phyloP scores from a whole-genome alignment of 2,113 vertebrate genomes.

The Okapia johnstoni region DNA sequence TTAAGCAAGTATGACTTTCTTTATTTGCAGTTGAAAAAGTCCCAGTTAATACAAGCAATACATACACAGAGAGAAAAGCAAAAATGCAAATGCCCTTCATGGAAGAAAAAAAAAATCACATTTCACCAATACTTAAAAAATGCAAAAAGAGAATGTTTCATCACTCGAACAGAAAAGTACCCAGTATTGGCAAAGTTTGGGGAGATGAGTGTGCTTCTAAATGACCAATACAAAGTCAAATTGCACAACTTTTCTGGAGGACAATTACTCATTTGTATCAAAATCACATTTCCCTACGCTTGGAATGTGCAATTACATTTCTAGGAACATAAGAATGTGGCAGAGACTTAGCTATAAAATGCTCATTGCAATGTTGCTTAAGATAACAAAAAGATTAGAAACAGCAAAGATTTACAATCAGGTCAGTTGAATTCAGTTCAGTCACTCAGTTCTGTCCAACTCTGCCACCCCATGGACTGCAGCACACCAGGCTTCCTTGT shows the following conservation, averaged over 20 bases:
- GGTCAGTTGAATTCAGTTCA: background rate
- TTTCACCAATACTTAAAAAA: background rate
- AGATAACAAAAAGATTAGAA: background rate
- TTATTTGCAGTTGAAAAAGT: background rate
- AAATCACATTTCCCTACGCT: accelerated
- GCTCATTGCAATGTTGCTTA: background rate
- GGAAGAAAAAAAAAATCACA: background rate
- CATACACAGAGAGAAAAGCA: background rate
- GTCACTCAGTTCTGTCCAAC: background rate
- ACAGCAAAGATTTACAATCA: background rate
- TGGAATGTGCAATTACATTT: background rate
- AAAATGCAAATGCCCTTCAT: background rate
- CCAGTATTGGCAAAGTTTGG: background rate
- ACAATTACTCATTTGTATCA: accelerated
- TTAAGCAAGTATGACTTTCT: background rate
- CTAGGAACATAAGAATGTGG: background rate
- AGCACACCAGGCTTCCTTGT: background rate
- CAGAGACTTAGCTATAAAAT: background rate
- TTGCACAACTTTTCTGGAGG: background rate
- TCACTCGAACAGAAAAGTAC: background rate
- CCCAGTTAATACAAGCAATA: background rate
- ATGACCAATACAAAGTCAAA: accelerated
- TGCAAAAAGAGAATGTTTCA: background rate
- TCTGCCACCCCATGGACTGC: background rate
- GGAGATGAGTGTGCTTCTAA: background rate